Conservation (phyloP, 2,888 invertebrate genomes). For the Meliscaeva auricollis region DNA sequence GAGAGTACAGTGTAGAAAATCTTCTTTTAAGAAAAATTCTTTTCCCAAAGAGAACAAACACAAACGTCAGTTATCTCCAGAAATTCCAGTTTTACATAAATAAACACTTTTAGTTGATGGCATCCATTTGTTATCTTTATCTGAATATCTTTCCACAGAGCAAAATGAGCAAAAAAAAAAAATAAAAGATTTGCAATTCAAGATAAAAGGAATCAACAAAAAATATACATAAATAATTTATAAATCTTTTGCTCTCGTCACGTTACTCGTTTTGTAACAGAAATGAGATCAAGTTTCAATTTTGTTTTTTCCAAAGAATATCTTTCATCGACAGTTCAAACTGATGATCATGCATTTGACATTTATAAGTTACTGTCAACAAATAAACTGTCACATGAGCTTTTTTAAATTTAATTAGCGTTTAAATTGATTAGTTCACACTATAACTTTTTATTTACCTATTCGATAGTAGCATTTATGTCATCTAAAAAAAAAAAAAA, state of each 20-base stretch:
- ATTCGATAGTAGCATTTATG: background rate
- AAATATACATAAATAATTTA: slow-evolving; percentile 8
- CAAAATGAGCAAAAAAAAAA: no score
- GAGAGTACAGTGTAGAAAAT: background rate
- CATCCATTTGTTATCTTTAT: slow-evolving; percentile 19
- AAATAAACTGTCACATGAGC: background rate
- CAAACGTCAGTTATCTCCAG: slow-evolving; percentile 1
- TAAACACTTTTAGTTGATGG: slow-evolving; percentile 15
- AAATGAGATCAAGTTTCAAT: background rate
- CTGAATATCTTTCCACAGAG: background rate
- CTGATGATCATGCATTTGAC: slow-evolving; percentile 6
- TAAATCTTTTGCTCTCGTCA: background rate
- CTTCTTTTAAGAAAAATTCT: background rate
- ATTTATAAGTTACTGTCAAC: background rate
- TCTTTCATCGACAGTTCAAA: background rate
- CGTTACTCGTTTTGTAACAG: background rate
- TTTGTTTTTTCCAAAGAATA: background rate
- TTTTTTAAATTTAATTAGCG: background rate
- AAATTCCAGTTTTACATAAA: slow-evolving; percentile 18
- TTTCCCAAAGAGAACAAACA: background rate
- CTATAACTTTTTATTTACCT: background rate
- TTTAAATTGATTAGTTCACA: background rate
- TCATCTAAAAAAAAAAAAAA: background rate
- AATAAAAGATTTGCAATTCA: background rate
- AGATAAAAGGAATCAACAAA: slow-evolving; percentile 6